These are phyloP conservation scores for Agonopterix heracliana DNA, from an alignment of 2,888 invertebrate species.

Conservation along the genomic window DNA sequence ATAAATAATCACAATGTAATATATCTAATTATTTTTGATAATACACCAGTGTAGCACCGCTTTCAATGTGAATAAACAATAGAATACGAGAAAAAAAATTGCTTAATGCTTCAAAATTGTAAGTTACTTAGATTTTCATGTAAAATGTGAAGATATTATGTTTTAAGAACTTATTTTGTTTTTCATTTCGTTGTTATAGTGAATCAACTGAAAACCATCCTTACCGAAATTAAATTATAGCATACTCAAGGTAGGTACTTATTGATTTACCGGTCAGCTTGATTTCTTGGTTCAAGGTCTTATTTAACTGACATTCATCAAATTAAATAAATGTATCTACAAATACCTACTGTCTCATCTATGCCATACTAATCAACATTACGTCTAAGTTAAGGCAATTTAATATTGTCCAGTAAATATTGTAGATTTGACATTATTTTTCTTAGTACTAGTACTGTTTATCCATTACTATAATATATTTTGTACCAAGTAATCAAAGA, in stretches of 20 bases:
- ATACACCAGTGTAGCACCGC: slow-evolving; percentile 58
- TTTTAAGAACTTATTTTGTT: slow-evolving; percentile 8
- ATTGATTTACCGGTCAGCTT: neutral
- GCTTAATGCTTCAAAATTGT: slow-evolving; percentile 59
- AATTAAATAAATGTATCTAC: too few relatives aligned
- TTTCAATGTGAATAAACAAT: slow-evolving; percentile 44
- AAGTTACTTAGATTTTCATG: slow-evolving; percentile 31
- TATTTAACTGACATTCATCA: neutral
- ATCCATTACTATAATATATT: too few relatives aligned
- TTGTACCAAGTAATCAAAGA: too few relatives aligned
- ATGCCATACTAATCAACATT: too few relatives aligned
- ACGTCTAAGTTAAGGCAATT: too few relatives aligned
- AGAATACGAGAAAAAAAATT: slow-evolving; percentile 33
- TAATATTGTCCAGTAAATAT: too few relatives aligned
- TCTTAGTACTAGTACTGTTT: too few relatives aligned
- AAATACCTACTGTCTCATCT: too few relatives aligned
- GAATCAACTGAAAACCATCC: too few relatives aligned
- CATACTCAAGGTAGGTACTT: neutral
- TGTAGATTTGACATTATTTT: too few relatives aligned
- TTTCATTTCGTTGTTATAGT: slow-evolving; percentile 1
- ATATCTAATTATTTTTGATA: slow-evolving; percentile 41
- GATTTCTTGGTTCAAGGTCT: slow-evolving; percentile 5
- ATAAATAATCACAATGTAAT: slow-evolving; percentile 69
- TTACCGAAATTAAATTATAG: too few relatives aligned
- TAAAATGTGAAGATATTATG: neutral